These are phyloP conservation scores for Vollenhovia emeryi DNA, from an alignment of 1,140 invertebrate species.

Conservation along the genomic window DNA sequence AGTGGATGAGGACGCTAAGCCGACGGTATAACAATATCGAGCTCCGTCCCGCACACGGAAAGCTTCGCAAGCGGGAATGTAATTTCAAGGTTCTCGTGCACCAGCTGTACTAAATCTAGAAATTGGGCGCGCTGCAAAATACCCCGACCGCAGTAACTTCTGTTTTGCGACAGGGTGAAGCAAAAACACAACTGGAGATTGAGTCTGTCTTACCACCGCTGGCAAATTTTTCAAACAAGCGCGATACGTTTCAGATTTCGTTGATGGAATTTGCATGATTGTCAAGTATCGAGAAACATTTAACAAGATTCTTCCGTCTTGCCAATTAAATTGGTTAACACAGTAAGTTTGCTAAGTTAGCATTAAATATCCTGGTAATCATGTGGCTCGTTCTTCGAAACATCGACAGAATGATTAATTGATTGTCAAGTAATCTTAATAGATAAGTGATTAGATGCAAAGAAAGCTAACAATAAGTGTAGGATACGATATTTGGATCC, in stretches of 20 bases:
- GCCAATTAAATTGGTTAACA: neutral
- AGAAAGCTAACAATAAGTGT: neutral
- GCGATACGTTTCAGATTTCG: neutral
- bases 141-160: neutral
- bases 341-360: neutral
- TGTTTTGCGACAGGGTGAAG: neutral
- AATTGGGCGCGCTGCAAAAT: conserved; percentile 20
- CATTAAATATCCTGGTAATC: neutral
- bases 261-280: neutral
- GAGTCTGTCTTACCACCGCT: neutral
- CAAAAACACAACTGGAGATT: neutral
- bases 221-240: neutral
- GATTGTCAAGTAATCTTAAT: neutral
- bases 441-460: neutral
- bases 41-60: neutral
- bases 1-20: conserved; percentile 29
- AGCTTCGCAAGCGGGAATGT: conserved; percentile 4
- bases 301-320: neutral
- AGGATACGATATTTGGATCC: neutral
- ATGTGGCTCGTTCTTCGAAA: neutral
- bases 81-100: conserved; percentile 31
- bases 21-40: conserved; percentile 43
- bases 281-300: neutral
- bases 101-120: conserved; percentile 34
- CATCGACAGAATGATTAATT: neutral